Conservation (phyloP, 2,888 invertebrate species). For the Alloscopus bannaensis region DNA sequence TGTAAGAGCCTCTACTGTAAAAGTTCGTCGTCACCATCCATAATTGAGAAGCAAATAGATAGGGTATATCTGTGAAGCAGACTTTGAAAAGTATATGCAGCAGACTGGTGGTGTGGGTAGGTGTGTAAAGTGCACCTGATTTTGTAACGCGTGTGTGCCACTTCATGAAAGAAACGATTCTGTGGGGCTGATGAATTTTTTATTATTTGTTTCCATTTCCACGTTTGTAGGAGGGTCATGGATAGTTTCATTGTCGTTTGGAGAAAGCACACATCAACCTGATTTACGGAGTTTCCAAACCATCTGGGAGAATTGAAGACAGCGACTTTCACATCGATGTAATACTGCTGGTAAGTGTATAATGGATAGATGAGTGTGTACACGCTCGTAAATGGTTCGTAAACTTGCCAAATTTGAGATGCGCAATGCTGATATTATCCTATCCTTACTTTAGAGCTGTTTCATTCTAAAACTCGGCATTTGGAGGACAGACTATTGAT, state of each 20-base stretch:
- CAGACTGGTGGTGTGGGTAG: neutral
- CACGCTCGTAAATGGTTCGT: neutral
- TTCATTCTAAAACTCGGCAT: neutral
- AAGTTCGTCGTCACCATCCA: constrained; percentile 23
- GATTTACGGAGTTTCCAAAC: constrained; percentile 41
- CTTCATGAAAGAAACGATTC: neutral
- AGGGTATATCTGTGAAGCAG: constrained; percentile 12
- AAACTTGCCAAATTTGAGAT: neutral
- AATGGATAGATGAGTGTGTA: constrained; percentile 27
- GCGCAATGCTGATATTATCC: neutral
- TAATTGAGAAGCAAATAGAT: constrained; percentile 31
- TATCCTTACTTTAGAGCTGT: neutral
- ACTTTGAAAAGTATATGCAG: constrained; percentile 4
- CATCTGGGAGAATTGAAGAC: constrained; percentile 32
- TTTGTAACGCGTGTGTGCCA: constrained; percentile 11
- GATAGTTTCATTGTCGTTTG: constrained; percentile 38
- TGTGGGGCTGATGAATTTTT: constrained; percentile 51
- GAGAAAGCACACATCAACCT: constrained; percentile 22
- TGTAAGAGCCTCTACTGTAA: no score
- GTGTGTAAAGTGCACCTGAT: constrained; percentile 17
- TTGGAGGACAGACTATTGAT: no score
- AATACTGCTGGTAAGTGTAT: neutral
- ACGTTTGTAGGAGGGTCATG: constrained; percentile 46
- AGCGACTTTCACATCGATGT: constrained; percentile 24
- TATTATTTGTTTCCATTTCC: constrained; percentile 40